Conservation (phyloP, 1,140 invertebrate species). For the Zeugodacus cucurbitae region DNA sequence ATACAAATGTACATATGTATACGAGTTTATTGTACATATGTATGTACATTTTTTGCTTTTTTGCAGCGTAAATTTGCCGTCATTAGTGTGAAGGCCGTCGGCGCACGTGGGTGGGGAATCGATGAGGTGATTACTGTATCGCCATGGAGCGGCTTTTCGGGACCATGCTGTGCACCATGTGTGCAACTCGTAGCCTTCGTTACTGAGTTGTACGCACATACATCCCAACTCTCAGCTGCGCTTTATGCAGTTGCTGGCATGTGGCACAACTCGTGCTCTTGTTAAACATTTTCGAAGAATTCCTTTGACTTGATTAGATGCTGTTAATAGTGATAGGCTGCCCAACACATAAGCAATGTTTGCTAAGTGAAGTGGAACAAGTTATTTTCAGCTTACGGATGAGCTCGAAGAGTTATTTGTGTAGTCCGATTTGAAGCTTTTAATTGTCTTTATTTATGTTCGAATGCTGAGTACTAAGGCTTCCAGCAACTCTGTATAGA, state of each 20-base stretch:
- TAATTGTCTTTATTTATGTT: no score
- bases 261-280: background rate
- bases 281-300: background rate
- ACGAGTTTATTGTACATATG: no score
- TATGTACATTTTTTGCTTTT: background rate
- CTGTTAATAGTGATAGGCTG: background rate
- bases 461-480: no score
- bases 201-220: background rate
- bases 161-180: background rate
- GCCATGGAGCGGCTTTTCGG: background rate
- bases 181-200: background rate
- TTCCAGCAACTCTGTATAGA: no score
- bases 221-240: background rate
- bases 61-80: constrained; percentile 1
- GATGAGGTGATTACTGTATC: background rate
- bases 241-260: background rate
- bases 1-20: no score
- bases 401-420: no score
- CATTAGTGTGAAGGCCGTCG: background rate
- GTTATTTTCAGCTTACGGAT: background rate
- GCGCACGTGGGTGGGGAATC: background rate
- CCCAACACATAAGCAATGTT: background rate
- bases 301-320: background rate
- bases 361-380: background rate
- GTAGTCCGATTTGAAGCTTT: no score